Base-by-base conservation (phyloP, 2,797 vertebrate species). In the Lepus townsendii region DNA sequence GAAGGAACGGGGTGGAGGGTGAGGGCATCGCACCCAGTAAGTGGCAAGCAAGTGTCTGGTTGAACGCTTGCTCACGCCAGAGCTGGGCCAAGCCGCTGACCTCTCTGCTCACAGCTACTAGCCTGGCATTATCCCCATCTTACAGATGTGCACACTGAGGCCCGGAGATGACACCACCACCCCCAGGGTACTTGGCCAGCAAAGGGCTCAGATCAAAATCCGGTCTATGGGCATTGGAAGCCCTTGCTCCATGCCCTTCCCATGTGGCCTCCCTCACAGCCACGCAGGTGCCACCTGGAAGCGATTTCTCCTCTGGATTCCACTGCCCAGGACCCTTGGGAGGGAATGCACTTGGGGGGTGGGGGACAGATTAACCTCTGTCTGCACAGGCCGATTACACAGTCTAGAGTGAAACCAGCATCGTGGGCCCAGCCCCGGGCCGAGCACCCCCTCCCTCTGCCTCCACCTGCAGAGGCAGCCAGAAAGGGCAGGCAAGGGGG, bases 241-340 rank as follows among this genome's bases (percentile, higher is more conserved):
- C 57, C 68, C 60, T 75, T 42, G 8, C 27, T 75, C 73, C 47
- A 68, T 63, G 62, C 10, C 7, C 32, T 80, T 50, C 94, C 35
- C 22, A 82, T 0, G 1, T 63, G 90, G 82, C 84, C 57, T 92
- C 54, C 17, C 69, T 65, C 65, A 66, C 14, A 75, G 76, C 14
- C 57, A 71, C 2, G 19, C 50, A 54, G 60, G 86, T 82, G 96
- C 68, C 92, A 95, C 91, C 42, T 97, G 89, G 91, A 97, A 97
- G 93, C 96, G 77, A 94, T 97, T 97, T 97, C 97, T 75, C 82
- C 52, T 82, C 80, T 96, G 68, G 3, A 96, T 97, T 91, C 76
- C 94, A 95, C 38, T 24, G 95, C 57, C 24, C 72, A 93, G 97
- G 98, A 95, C 54, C 4, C 75, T 94, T 92, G 93, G 91, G 88